These are phyloP conservation scores for Nyctibius grandis DNA, from an alignment of 2,797 vertebrate species.

Conservation along the genomic window DNA sequence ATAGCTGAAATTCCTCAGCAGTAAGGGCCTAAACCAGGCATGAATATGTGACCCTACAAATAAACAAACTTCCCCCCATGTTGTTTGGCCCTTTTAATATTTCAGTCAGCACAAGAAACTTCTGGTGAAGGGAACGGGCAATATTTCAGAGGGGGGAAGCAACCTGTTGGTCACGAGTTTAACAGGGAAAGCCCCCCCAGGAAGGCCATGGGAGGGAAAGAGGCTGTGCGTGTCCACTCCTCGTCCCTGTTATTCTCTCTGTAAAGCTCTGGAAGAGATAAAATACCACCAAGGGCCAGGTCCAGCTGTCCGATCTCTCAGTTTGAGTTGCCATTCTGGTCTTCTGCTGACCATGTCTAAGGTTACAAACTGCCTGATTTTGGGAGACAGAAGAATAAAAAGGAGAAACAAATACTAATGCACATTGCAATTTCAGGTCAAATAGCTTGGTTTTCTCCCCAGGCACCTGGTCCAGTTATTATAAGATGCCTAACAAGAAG, in stretches of 20 bases:
- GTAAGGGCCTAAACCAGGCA: not conserved
- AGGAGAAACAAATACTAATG: not conserved
- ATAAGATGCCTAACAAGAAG: not conserved
- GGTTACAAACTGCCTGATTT: not conserved
- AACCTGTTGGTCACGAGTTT: not conserved
- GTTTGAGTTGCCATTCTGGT: not conserved
- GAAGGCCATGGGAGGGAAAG: not conserved
- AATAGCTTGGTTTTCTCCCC: not conserved
- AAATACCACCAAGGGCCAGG: not conserved
- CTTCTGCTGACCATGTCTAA: not conserved
- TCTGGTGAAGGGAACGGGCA: not conserved
- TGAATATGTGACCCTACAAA: not conserved
- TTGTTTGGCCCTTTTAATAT: slow-evolving; percentile 29
- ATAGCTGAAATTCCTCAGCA: slow-evolving; percentile 48
- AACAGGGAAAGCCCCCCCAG: not conserved
- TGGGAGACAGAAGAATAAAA: not conserved
- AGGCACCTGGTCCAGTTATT: not conserved
- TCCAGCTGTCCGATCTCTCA: not conserved
- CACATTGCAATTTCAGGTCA: not conserved
- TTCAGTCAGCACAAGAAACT: slow-evolving; percentile 51
- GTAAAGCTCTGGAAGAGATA: not conserved
- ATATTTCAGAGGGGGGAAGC: slow-evolving; percentile 32
- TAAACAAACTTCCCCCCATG: slow-evolving; percentile 6
- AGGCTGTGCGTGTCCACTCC: not conserved
- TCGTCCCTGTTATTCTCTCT: not conserved